phyloP scores from a whole-genome alignment of 2,113 vertebrate species.

The Chionodraco myersi region DNA sequence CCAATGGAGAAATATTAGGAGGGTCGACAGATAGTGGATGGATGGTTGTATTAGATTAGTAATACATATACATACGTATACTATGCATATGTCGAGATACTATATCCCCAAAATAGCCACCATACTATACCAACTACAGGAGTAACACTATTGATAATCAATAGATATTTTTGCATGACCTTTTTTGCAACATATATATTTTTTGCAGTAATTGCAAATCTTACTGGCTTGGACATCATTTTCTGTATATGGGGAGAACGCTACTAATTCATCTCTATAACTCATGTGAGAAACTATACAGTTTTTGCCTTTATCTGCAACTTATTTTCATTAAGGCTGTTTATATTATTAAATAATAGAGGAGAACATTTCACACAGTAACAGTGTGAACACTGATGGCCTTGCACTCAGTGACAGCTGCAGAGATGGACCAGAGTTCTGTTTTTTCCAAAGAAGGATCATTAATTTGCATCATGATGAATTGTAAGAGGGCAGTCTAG shows the following conservation, averaged over 20 bases:
- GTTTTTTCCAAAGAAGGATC: constrained; percentile 3
- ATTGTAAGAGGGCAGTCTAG: constrained; percentile 27
- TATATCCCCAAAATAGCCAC: no score
- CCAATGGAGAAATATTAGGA: neutral
- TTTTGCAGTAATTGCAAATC: neutral
- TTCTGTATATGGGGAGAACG: neutral
- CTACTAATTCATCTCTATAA: neutral
- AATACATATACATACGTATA: no score
- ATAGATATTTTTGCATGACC: neutral
- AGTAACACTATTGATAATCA: no score
- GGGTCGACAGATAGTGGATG: neutral
- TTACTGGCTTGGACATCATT: neutral
- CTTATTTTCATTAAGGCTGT: no score
- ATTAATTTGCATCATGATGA: constrained; percentile 52
- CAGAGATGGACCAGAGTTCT: constrained; percentile 2
- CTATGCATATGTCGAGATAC: no score
- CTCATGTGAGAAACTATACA: neutral
- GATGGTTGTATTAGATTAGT: neutral
- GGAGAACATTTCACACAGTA: constrained; percentile 1
- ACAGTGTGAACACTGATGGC: constrained; percentile 9
- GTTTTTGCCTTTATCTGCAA: neutral
- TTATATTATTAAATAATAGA: no score
- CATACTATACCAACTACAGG: no score
- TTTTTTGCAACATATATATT: no score
- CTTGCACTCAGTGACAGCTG: constrained; percentile 5